phyloP scores from a whole-genome alignment of 2,888 invertebrate genomes.

The Loripinus fragilis region DNA sequence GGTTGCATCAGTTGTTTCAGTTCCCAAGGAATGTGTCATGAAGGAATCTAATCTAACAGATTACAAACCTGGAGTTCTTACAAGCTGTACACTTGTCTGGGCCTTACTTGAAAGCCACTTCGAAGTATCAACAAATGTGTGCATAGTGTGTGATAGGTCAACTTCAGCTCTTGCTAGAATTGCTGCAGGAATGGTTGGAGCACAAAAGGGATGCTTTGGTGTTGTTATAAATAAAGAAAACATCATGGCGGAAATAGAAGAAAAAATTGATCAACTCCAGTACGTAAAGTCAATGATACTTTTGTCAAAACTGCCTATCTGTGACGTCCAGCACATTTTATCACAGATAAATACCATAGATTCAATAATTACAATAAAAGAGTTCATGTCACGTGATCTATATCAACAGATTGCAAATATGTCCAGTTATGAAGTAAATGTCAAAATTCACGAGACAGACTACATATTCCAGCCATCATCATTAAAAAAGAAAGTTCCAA shows the following conservation, averaged over 20 bases:
- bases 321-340: neutral
- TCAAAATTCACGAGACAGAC: constrained; percentile 25
- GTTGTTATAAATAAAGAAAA: neutral
- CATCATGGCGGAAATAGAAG: neutral
- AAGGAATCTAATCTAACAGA: constrained; percentile 10
- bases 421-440: neutral
- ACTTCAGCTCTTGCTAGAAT: neutral
- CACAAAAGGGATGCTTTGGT: neutral
- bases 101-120: constrained; percentile 23
- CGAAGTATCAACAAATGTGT: neutral
- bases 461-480: constrained; percentile 20
- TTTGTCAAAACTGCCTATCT: neutral
- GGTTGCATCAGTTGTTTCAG: constrained; percentile 19
- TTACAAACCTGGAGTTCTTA: constrained; percentile 39
- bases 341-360: neutral
- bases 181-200: neutral
- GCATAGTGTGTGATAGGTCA: neutral
- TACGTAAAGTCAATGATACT: neutral
- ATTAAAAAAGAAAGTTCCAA: constrained; percentile 27
- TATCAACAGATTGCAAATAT: neutral
- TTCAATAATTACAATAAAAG: neutral
- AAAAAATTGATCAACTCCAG: neutral
- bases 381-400: neutral
- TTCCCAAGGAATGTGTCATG: constrained; percentile 33
- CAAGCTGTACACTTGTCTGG: constrained; percentile 34